Base-by-base conservation (phyloP, 2,113 vertebrate species). In the Rhynchopsitta pachyrhyncha region DNA sequence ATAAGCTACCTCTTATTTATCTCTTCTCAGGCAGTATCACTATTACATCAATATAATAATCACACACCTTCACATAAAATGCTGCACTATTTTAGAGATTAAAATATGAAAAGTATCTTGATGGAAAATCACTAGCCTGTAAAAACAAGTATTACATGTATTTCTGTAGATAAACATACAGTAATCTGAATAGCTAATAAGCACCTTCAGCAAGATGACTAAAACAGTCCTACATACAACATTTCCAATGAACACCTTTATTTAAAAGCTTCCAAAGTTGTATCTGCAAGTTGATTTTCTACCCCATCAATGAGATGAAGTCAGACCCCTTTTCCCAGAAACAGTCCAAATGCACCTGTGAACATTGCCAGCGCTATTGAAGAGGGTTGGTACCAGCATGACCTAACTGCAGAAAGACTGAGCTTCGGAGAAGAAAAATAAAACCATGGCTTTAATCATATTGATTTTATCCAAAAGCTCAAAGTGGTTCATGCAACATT, bases 401-500 rank as follows among this genome's bases (percentile, higher is more conserved):
- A 59, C 57, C 68, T 59, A 59, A 59, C 57, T 59, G 57, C 57
- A 59, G 33, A 59, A 59, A 59, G 57, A 35, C 22, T 37, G 44
- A 80, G 18, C 60, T n/a, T 57, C 11, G 3, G 69, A 66, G 59
- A 52, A 50, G 52, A 80, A 91, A 86, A 83, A 68, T 25, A 83
- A 86, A 71, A 73, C 7, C 71, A 55, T 3, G 1, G 12, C 37
- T 91, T 59, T 81, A 83, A 60, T 73, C 41, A 69, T 20, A 88
- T 17, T 42, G 87, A 81, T 87, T 83, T 89, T 42, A 77, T 74
- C 90, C n/a, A 41, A 83, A 86, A 81, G 80, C 77, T 77, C 59
- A 10, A 22, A 86, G 55, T 87, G 77, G 77, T 66, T 94, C 94
- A 88, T 76, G 23, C 57, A 88, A 76, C 59, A 94, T 82, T 90